A percentile compares a stretch with the other conserved stretches of the same genome.
These are phyloP conservation scores for Fratercula arctica DNA, from an alignment of 2,797 vertebrate species.

Conservation along the genomic window DNA sequence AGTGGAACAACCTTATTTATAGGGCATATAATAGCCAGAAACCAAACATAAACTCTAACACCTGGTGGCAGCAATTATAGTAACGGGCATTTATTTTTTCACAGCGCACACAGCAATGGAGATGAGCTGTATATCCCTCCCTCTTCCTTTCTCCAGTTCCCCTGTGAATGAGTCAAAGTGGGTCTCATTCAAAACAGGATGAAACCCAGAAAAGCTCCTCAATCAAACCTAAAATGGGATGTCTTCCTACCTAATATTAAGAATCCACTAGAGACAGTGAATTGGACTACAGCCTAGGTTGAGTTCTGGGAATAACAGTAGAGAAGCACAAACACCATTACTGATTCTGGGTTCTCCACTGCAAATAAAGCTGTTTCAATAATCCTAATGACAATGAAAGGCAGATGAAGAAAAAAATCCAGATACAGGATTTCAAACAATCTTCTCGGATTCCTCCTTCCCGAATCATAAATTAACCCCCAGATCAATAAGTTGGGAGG, in stretches of 20 bases:
- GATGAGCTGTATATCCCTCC: neutral
- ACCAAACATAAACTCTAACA: neutral
- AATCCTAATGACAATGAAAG: constrained; percentile 38
- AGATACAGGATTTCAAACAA: constrained; percentile 41
- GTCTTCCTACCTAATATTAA: neutral
- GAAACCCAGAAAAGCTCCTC: neutral
- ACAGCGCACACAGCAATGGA: fast-evolving
- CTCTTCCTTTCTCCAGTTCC: neutral
- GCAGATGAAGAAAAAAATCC: constrained; percentile 8
- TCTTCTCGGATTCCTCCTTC: constrained; percentile 30
- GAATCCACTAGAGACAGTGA: neutral
- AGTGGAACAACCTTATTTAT: neutral
- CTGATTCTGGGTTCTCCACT: neutral
- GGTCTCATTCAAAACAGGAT: neutral
- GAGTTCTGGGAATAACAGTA: neutral
- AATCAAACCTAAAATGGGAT: constrained; percentile 10
- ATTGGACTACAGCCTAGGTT: neutral
- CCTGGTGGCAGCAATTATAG: neutral
- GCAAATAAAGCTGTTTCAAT: constrained; percentile 28
- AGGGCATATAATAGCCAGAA: neutral
- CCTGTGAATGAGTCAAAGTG: neutral
- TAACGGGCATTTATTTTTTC: neutral
- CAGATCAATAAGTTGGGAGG: constrained; percentile 39
- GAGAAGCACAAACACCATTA: constrained; percentile 22
- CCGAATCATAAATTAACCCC: constrained; percentile 59